These are phyloP conservation scores for Coelopa pilipes DNA, from an alignment of 2,888 invertebrate genomes.

Conservation along the genomic window DNA sequence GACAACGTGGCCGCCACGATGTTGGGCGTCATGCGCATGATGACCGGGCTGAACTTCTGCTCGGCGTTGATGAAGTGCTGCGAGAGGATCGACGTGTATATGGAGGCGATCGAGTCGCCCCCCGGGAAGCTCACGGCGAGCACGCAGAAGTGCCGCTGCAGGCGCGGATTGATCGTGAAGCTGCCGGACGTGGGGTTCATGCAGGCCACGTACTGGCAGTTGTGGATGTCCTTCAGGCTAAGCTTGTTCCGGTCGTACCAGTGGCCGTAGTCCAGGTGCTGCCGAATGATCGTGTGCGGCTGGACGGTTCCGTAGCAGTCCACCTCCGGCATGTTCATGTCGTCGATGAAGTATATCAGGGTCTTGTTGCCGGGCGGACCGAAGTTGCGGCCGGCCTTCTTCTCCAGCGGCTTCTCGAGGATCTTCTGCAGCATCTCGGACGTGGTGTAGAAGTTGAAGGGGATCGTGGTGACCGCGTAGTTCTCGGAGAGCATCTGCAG, in stretches of 20 bases:
- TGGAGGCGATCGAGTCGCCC: slow-evolving; percentile 83
- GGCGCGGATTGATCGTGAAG: slow-evolving; percentile 93
- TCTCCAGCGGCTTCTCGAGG: slow-evolving; percentile 93
- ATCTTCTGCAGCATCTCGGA: slow-evolving; percentile 94
- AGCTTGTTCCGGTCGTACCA: slow-evolving; percentile 93
- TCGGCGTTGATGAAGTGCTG: slow-evolving; percentile 87
- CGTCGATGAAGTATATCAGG: slow-evolving; percentile 94
- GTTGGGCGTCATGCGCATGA: slow-evolving; percentile 76
- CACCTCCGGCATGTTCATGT: slow-evolving; percentile 98
- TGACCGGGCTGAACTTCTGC: slow-evolving; percentile 78
- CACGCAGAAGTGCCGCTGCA: slow-evolving; percentile 90
- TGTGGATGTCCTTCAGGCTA: slow-evolving; percentile 92
- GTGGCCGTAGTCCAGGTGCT: slow-evolving; percentile 95
- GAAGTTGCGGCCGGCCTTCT: slow-evolving; percentile 94
- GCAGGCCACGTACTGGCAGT: slow-evolving; percentile 95
- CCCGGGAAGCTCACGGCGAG: slow-evolving; percentile 86
- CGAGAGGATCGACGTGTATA: slow-evolving; percentile 88
- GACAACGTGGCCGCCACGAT: slow-evolving; percentile 85
- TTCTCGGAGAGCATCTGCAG: slow-evolving; percentile 80
- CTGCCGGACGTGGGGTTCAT: slow-evolving; percentile 99
- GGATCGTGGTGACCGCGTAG: slow-evolving; percentile 89
- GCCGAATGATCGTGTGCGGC: slow-evolving; percentile 94
- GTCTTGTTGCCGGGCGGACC: slow-evolving; percentile 96
- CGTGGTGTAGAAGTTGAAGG: slow-evolving; percentile 96
- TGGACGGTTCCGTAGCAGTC: slow-evolving; percentile 92